Conservation (phyloP, 2,888 invertebrate genomes). For the Tachina grossa region DNA sequence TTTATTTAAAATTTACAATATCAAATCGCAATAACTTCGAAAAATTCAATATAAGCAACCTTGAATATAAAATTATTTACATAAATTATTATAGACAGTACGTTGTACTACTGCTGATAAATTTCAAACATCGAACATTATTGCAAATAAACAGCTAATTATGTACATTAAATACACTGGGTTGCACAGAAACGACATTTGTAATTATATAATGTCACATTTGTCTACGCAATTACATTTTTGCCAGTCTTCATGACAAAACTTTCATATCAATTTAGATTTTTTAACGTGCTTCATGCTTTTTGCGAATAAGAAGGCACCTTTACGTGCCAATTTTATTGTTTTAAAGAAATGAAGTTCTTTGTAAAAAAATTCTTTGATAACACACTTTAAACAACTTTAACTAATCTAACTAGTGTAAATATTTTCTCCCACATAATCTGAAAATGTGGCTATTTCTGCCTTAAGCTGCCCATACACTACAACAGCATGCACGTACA, state of each 20-base stretch:
- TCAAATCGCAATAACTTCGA: neutral
- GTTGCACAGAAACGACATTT: neutral
- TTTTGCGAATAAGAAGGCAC: slow-evolving; percentile 9
- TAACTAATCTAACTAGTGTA: too few relatives aligned
- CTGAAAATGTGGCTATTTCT: too few relatives aligned
- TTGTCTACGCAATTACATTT: slow-evolving; percentile 59
- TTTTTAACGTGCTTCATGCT: slow-evolving; percentile 35
- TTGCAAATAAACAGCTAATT: neutral
- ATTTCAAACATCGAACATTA: neutral
- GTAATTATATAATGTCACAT: slow-evolving; percentile 51
- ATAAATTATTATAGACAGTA: neutral
- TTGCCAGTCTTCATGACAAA: slow-evolving; percentile 22
- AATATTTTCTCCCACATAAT: too few relatives aligned
- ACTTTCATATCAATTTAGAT: slow-evolving; percentile 36
- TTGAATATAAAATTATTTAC: slow-evolving; percentile 4
- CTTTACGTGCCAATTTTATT: slow-evolving; percentile 6
- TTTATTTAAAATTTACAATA: neutral
- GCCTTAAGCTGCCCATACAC: too few relatives aligned
- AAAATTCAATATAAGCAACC: slow-evolving; percentile 15
- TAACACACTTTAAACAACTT: too few relatives aligned
- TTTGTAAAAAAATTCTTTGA: slow-evolving; percentile 39
- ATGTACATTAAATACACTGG: neutral
- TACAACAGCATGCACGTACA: too few relatives aligned
- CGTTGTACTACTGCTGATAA: neutral
- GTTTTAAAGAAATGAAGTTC: slow-evolving; percentile 7